Evolutionary conservation across 2,888 invertebrate species (phyloP), one percentile per base, ranked within the genome.

Genomic region (Drosophila macrospina): DNA sequence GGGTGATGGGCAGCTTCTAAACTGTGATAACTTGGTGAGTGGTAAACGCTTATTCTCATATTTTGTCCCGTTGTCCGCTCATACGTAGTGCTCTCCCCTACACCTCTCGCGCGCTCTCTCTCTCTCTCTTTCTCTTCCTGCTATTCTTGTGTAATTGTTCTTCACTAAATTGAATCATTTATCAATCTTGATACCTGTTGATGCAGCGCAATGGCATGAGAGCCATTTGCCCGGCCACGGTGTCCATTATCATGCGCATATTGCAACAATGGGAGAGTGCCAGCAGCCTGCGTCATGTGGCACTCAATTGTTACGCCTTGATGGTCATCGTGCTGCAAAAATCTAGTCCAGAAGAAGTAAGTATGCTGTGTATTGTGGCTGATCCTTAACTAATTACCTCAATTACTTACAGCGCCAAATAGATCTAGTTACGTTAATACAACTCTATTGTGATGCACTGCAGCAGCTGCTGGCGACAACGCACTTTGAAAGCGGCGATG

Each of bases 141-240:
- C 8, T 36, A 10, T 13, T 8, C 28, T 26, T 10, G 6, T 34
- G 11, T 26, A 4, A 15, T 10, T 20, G 39, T 26, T 1, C 45
- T 5, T 32, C 51, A 50, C 4, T 51, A 4, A 5, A 41, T 13
- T 52, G 4, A 24, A 51, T 62, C 42, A 41, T 15, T 32, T 7
- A 36, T 34, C 51, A 47, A 41, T 15, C 28, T 28, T 28, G 8
- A 28, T 28, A 28, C 6, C 6, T 28, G 28, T 7, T 36, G 30
- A 16, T 41, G 28, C 92, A 94, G 93, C 92, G 93, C 56, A 94
- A 94, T 93, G 94, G 94, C 41, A 91, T 94, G 89, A 92, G 93
- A 72, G 94, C 94, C 45, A 93, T 94, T 69, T 94, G 94, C 76
- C 94, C 94, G 13, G 94, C 94, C 16, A 94, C 94, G 10, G 92